These are phyloP conservation scores for Drosophila conformis DNA, from an alignment of 2,888 invertebrate species.

Conservation along the genomic window DNA sequence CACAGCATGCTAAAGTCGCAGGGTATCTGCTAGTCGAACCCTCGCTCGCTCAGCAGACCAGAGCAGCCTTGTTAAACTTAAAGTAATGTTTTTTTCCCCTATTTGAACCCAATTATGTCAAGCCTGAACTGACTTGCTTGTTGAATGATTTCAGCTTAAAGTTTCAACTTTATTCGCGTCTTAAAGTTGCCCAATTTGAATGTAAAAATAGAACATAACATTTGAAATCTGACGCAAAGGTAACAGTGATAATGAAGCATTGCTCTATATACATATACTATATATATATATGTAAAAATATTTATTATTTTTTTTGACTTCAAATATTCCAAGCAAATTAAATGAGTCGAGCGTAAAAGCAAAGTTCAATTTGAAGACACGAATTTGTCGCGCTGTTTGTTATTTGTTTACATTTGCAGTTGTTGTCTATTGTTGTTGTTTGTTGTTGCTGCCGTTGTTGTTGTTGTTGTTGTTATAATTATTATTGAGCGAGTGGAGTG, in stretches of 20 bases:
- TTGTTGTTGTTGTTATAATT: conserved; percentile 17
- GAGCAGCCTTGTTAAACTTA: neutral
- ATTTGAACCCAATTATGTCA: neutral
- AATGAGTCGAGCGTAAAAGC: conserved; percentile 27
- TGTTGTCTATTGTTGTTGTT: conserved; percentile 14
- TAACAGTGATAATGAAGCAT: neutral
- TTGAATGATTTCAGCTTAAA: neutral
- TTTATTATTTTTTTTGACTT: neutral
- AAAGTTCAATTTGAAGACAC: conserved; percentile 48
- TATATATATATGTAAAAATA: neutral
- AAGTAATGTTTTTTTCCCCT: neutral
- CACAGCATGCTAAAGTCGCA: neutral
- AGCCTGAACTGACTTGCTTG: neutral
- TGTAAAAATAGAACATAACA: neutral
- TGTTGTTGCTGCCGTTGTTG: conserved; percentile 21
- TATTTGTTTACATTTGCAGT: conserved; percentile 53
- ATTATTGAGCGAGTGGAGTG: conserved; percentile 21
- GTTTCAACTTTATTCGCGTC: neutral
- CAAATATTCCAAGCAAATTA: neutral
- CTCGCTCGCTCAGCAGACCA: neutral
- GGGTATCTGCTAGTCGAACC: neutral
- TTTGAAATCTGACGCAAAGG: neutral
- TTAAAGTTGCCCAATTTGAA: neutral
- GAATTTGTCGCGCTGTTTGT: conserved; percentile 22
- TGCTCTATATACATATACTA: neutral